Percentiles rank a stretch among this genome's conserved stretches.
Evolutionary conservation across 1,140 invertebrate species (phyloP).

Genomic region (Drosophila fuyamai): DNA sequence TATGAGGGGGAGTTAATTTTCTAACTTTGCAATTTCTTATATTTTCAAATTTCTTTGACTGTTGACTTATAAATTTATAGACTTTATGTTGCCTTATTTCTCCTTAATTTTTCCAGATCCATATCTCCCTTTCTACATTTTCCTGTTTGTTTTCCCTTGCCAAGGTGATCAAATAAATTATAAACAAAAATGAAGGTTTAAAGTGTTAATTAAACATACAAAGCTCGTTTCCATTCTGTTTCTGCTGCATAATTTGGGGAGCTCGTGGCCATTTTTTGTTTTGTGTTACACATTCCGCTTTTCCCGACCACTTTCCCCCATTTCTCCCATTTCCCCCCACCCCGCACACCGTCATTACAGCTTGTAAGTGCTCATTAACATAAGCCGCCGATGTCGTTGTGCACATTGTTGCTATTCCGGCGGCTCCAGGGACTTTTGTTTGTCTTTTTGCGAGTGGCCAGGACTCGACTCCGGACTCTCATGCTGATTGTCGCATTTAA

Average conservation of each 20-base stretch:
- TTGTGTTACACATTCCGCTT: conserved; percentile 12
- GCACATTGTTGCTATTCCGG: conserved; percentile 49
- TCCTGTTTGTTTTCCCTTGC: background rate
- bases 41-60: background rate
- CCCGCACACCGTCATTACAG: conserved; percentile 57
- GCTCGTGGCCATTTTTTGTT: conserved; percentile 22
- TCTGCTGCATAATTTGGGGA: conserved; percentile 50
- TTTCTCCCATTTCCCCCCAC: background rate
- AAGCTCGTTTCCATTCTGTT: conserved; percentile 23
- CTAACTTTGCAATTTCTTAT: too few species aligned
- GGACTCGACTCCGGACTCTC: conserved; percentile 14
- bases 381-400: conserved; percentile 66
- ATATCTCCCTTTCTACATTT: background rate
- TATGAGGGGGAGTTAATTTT: too few species aligned
- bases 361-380: conserved; percentile 81
- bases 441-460: conserved; percentile 11
- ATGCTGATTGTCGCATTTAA: conserved; percentile 67
- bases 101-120: background rate
- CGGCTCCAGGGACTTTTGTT: conserved; percentile 21
- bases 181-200: conserved; percentile 66
- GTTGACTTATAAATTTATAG: too few species aligned
- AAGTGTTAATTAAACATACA: conserved; percentile 78
- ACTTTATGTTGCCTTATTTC: background rate
- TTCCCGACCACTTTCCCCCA: conserved; percentile 7
- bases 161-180: conserved; percentile 59